Conservation (phyloP, 2,797 vertebrate species). For the Carcharodon carcharias region DNA sequence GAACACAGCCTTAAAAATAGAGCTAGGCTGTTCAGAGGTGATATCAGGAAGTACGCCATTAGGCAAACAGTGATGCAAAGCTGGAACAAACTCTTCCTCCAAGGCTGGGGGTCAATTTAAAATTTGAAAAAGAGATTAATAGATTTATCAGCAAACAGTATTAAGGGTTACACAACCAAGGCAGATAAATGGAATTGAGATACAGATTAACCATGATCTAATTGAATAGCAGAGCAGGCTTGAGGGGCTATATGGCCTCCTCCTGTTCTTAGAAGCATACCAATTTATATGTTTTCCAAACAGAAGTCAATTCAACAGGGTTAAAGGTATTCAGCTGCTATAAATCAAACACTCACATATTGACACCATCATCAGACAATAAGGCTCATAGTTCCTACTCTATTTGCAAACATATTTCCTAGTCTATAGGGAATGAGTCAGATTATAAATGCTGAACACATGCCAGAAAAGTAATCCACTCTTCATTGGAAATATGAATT, state of each 20-base stretch:
- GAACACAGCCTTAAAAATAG: not conserved
- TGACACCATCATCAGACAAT: conserved; percentile 36
- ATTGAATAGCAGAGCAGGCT: not conserved
- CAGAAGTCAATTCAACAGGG: not conserved
- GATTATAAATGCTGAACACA: conserved; percentile 54
- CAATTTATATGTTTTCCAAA: not conserved
- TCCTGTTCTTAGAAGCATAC: not conserved
- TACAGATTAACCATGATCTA: not conserved
- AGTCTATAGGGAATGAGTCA: conserved; percentile 55
- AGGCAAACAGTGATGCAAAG: not conserved
- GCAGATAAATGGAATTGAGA: not conserved
- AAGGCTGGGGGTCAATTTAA: too few species aligned
- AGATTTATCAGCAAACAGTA: not conserved
- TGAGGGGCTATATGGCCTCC: not conserved
- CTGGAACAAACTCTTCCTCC: not conserved
- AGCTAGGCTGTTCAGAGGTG: not conserved
- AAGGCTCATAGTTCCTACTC: conserved; percentile 27
- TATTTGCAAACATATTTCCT: conserved; percentile 50
- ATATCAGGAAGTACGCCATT: not conserved
- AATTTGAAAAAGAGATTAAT: too few species aligned
- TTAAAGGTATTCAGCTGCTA: not conserved
- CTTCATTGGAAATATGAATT: conserved; percentile 64
- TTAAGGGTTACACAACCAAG: not conserved
- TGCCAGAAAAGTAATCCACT: conserved; percentile 57
- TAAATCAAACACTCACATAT: not conserved